Percentiles rank a stretch among this genome's conserved stretches.
These are phyloP conservation scores for Batillaria attramentaria DNA, from an alignment of 1,140 invertebrate species.

Conservation along the genomic window DNA sequence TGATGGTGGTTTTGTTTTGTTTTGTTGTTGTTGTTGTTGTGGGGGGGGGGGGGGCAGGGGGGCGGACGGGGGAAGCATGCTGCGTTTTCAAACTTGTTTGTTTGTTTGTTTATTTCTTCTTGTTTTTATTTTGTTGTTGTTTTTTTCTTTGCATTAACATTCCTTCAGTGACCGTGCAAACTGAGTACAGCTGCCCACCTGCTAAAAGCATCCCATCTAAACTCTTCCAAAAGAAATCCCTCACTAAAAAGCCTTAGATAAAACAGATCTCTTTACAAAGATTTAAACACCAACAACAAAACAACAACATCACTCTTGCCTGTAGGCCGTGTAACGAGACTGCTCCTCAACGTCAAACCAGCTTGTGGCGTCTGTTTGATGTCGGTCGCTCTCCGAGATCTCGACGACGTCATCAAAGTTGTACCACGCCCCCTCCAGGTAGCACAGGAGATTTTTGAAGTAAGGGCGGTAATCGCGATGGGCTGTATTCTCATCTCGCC, in stretches of 20 bases:
- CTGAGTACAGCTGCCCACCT: no score
- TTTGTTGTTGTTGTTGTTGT: no score
- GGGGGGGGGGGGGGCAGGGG: no score
- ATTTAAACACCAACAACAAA: no score
- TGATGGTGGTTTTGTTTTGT: no score
- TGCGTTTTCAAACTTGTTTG: no score
- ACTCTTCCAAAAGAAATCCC: neutral
- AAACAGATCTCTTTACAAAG: neutral
- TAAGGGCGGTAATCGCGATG: constrained; percentile 56
- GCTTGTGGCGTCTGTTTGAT: constrained; percentile 49
- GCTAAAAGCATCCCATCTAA: neutral
- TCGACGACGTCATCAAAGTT: constrained; percentile 46
- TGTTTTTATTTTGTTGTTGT: no score
- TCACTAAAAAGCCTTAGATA: neutral
- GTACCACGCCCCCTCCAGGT: constrained; percentile 65
- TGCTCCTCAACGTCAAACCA: constrained; percentile 52
- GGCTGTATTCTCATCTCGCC: constrained; percentile 43
- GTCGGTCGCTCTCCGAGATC: constrained; percentile 56
- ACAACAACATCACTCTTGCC: constrained; percentile 17
- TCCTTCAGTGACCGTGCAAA: no score
- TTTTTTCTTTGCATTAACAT: no score
- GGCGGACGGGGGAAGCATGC: no score
- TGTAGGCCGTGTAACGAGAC: constrained; percentile 30
- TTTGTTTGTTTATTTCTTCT: no score
- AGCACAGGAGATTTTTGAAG: constrained; percentile 65